Conservation (phyloP, 2,888 invertebrate species). For the Caenorhabditis angaria region DNA sequence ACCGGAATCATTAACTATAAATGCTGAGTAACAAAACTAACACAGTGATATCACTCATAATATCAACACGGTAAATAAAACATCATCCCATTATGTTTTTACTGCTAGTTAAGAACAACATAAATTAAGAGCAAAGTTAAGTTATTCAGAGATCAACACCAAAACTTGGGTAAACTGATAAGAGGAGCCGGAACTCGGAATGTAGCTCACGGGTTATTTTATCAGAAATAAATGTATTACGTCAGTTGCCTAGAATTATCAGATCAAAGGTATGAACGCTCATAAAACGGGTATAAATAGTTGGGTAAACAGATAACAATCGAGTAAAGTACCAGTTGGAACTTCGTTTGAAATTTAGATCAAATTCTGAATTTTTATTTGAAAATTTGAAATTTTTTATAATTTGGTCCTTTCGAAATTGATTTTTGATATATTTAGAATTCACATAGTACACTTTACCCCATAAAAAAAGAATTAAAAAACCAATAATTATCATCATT, state of each 20-base stretch:
- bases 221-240: constrained; percentile 9
- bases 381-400: too few relatives aligned
- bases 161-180: not conserved
- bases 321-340: too few relatives aligned
- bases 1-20: not conserved
- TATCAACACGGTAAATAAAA: not conserved
- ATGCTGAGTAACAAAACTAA: not conserved
- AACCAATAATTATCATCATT: constrained; percentile 2
- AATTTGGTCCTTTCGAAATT: too few relatives aligned
- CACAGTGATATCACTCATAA: not conserved
- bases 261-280: too few relatives aligned
- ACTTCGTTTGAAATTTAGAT: too few relatives aligned
- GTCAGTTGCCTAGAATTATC: too few relatives aligned
- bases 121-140: not conserved
- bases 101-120: not conserved
- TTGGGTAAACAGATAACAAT: too few relatives aligned
- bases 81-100: not conserved
- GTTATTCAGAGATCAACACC: not conserved
- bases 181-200: constrained; percentile 32
- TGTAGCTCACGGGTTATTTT: not conserved
- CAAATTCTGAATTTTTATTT: too few relatives aligned
- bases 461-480: not conserved
- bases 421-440: not conserved
- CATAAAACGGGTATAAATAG: too few relatives aligned
- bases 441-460: not conserved